Percentiles rank a stretch among this genome's conserved stretches.
Conservation (phyloP, 2,888 invertebrate species). For the Drosophila neutralis region DNA sequence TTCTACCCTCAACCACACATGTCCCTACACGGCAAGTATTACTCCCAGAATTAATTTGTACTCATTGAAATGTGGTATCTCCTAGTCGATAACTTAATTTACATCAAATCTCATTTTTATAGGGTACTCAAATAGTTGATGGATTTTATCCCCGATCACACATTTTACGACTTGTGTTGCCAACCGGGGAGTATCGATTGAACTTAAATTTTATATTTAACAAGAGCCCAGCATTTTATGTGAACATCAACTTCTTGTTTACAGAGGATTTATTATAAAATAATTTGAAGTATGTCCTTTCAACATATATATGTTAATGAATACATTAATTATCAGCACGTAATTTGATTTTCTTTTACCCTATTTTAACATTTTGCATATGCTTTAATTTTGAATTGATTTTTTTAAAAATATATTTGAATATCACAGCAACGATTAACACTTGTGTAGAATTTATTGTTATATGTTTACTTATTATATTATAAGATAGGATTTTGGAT, state of each 20-base stretch:
- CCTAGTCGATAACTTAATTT: neutral
- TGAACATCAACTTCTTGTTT: neutral
- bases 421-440: no score
- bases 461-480: no score
- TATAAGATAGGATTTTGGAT: no score
- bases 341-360: no score
- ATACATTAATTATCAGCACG: no score
- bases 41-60: neutral
- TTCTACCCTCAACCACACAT: neutral
- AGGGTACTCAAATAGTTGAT: neutral
- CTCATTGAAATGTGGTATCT: neutral
- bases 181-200: neutral
- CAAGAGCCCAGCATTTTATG: fast-evolving
- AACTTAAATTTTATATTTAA: neutral
- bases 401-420: no score
- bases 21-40: neutral
- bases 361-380: no score
- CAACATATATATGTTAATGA: no score
- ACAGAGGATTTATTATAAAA: neutral
- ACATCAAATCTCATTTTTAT: neutral
- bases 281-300: neutral
- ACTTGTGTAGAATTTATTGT: no score
- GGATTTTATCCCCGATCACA: fast-evolving
- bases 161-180: fast-evolving
- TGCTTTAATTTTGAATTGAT: no score